phyloP scores from a whole-genome alignment of 2,797 vertebrate genomes.

The Silurus lanzhouensis region DNA sequence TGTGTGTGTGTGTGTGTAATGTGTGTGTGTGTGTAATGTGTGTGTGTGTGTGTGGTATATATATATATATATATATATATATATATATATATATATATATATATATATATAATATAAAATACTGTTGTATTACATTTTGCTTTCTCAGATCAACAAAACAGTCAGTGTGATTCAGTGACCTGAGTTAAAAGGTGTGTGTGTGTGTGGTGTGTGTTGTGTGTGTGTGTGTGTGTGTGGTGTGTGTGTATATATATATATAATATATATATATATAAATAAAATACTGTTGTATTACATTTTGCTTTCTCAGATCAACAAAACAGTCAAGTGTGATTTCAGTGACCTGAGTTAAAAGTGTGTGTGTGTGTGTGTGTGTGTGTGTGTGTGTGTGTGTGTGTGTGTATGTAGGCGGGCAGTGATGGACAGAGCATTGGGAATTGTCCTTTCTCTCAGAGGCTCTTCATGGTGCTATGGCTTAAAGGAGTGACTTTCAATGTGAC shows the following conservation, averaged over 20 bases:
- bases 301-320: not conserved
- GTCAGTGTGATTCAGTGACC: not conserved
- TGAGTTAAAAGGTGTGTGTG: not conserved
- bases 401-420: conserved; percentile 84
- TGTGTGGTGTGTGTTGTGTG: no score
- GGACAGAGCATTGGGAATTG: conserved; percentile 93
- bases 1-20: no score
- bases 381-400: no score
- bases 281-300: not conserved
- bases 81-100: no score
- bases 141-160: not conserved
- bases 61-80: not conserved
- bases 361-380: no score
- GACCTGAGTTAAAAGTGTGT: not conserved
- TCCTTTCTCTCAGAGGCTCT: conserved; percentile 91
- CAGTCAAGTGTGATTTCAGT: not conserved
- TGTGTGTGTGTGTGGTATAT: no score
- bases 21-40: no score
- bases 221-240: no score
- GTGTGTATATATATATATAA: no score
- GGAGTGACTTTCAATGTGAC: conserved; percentile 91
- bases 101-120: no score
- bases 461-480: conserved; percentile 94
- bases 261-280: no score
- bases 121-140: not conserved